A percentile compares a stretch with the other conserved stretches of the same genome.
Conservation (phyloP, 2,888 invertebrate genomes). For the Chymomyza procnemis region DNA sequence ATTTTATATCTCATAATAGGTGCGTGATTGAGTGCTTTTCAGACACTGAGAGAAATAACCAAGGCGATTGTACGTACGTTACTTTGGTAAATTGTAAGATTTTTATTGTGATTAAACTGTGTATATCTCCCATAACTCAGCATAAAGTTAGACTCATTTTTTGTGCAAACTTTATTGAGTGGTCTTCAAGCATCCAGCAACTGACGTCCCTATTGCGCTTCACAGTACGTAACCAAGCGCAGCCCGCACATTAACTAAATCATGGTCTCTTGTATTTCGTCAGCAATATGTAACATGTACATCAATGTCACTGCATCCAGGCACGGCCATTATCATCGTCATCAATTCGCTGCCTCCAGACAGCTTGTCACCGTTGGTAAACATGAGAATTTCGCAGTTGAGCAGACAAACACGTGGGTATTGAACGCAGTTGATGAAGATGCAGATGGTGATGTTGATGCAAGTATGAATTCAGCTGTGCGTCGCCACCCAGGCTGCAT, state of each 20-base stretch:
- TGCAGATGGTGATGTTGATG: conserved; percentile 2
- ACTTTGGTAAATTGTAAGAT: no score
- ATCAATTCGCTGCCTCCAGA: conserved; percentile 72
- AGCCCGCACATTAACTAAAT: conserved; percentile 44
- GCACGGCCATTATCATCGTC: conserved; percentile 55
- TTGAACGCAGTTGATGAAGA: conserved; percentile 18
- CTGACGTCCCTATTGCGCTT: not conserved
- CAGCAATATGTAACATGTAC: conserved; percentile 15
- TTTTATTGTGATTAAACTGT: no score
- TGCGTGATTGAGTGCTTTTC: no score
- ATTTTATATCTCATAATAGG: no score
- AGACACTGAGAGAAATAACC: no score
- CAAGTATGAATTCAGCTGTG: conserved; percentile 62
- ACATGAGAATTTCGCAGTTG: conserved; percentile 75
- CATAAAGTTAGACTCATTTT: not conserved
- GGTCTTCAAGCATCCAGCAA: not conserved
- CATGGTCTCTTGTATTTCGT: conserved; percentile 67
- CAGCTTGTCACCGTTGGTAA: conserved; percentile 72
- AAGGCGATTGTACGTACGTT: no score
- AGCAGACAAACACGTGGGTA: conserved; percentile 70
- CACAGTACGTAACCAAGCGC: not conserved
- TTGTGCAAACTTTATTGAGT: not conserved
- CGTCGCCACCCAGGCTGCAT: conserved; percentile 70
- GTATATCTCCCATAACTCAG: no score
- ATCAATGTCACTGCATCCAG: conserved; percentile 36